Evolutionary conservation across 2,888 invertebrate species (phyloP).

Genomic region (Hypercompe scribonia): DNA sequence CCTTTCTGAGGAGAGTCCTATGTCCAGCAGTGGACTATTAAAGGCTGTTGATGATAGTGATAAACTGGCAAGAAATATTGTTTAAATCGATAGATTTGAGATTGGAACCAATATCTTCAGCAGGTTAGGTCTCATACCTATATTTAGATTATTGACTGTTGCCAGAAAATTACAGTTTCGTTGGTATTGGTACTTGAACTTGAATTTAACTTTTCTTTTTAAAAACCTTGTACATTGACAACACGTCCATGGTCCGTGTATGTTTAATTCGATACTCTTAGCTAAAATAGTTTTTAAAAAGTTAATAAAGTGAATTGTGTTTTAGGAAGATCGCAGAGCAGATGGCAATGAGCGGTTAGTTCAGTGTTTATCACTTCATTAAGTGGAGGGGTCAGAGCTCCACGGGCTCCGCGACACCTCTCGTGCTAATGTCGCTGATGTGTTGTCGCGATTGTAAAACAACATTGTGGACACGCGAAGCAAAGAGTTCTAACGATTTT

Average conservation of each 20-base stretch:
- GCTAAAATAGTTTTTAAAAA: neutral
- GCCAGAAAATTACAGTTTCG: no score
- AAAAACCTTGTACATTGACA: no score
- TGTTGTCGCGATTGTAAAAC: constrained; percentile 66
- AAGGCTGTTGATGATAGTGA: no score
- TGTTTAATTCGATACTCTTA: neutral
- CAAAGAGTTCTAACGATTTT: constrained; percentile 8
- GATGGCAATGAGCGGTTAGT: constrained; percentile 47
- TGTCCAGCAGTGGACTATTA: no score
- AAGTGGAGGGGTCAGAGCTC: constrained; percentile 42
- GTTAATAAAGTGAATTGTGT: neutral
- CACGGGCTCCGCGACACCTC: constrained; percentile 69
- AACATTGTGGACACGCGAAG: constrained; percentile 43
- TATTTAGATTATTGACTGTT: neutral
- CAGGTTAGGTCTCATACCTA: neutral
- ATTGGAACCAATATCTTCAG: neutral
- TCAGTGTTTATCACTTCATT: constrained; percentile 56
- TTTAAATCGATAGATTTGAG: no score
- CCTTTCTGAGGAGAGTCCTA: no score
- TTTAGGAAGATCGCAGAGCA: constrained; percentile 20
- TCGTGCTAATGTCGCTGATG: constrained; percentile 77
- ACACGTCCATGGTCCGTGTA: neutral
- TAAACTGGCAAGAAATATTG: no score
- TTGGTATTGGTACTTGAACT: no score
- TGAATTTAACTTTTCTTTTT: no score